A percentile compares a stretch with the other conserved stretches of the same genome.
Evolutionary conservation across 2,113 vertebrate genomes (phyloP).

Genomic region (Nothoprocta perdicaria): DNA sequence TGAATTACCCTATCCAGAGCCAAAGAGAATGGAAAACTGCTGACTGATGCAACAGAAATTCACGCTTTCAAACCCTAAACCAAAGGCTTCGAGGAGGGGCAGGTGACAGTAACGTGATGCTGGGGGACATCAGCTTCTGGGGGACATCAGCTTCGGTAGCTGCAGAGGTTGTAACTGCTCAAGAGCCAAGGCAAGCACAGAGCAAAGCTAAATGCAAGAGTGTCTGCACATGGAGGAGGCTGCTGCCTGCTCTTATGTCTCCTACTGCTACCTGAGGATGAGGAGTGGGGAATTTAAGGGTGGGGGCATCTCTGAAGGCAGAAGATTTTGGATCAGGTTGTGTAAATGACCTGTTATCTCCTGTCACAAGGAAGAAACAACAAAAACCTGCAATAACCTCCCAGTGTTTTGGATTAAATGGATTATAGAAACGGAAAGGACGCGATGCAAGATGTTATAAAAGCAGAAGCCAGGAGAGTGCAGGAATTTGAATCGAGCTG

Average conservation of each 20-base stretch:
- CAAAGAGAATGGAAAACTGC: conserved; percentile 67
- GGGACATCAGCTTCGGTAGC: neutral
- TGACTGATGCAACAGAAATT: conserved; percentile 59
- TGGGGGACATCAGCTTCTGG: neutral
- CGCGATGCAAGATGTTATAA: conserved; percentile 62
- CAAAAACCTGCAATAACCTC: conserved; percentile 53
- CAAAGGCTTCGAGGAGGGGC: neutral
- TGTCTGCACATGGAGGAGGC: neutral
- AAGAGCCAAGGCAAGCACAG: neutral
- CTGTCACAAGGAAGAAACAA: conserved; percentile 25
- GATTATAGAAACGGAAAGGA: conserved; percentile 65
- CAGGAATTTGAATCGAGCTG: conserved; percentile 61
- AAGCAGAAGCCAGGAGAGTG: conserved; percentile 42
- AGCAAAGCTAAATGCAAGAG: neutral
- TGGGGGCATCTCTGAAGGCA: neutral
- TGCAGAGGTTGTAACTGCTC: conserved; percentile 18
- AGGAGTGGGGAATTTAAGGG: conserved; percentile 6
- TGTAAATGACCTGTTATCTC: conserved; percentile 54
- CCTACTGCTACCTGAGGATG: neutral
- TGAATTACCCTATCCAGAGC: conserved; percentile 55
- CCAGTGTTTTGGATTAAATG: conserved; percentile 57
- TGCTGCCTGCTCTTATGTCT: neutral
- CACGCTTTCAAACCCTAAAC: conserved; percentile 46
- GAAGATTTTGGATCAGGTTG: conserved; percentile 50
- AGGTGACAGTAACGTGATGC: neutral